A percentile compares a stretch with the other conserved stretches of the same genome.
Evolutionary conservation across 2,888 invertebrate species (phyloP).

Genomic region (Drosophila tripunctata): DNA sequence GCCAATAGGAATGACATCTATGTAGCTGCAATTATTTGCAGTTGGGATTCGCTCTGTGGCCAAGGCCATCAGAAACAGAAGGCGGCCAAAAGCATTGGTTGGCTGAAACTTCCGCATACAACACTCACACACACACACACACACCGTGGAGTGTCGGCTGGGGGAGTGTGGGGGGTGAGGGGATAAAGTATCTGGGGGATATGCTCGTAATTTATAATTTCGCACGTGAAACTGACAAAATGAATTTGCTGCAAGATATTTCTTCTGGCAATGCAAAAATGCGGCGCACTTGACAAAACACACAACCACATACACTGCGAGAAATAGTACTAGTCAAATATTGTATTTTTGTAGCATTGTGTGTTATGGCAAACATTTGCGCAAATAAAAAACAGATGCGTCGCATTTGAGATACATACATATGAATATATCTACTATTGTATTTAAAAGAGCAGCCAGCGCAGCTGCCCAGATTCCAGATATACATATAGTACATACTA

Average conservation of each 20-base stretch:
- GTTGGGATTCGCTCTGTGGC: conserved; percentile 48
- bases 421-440: neutral
- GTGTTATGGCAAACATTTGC: conserved; percentile 52
- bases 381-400: conserved; percentile 75
- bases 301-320: neutral
- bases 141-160: neutral
- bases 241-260: conserved; percentile 26
- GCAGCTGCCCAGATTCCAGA: conserved; percentile 49
- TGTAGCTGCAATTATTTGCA: conserved; percentile 75
- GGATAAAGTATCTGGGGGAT: conserved; percentile 7
- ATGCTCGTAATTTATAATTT: conserved; percentile 74
- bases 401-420: conserved; percentile 36
- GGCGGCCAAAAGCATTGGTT: conserved; percentile 54
- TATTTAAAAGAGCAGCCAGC: conserved; percentile 29
- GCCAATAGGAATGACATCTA: conserved; percentile 38
- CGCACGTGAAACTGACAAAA: conserved; percentile 78
- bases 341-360: conserved; percentile 39
- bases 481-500: conserved; percentile 10
- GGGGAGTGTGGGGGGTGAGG: neutral
- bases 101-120: conserved; percentile 42
- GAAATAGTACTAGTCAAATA: no score
- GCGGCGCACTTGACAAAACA: conserved; percentile 46
- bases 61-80: conserved; percentile 78
- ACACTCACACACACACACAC: neutral
- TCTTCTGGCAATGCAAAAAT: conserved; percentile 47